Evolutionary conservation across 2,888 invertebrate species (phyloP).

Genomic region (Eustalomyia histrio): DNA sequence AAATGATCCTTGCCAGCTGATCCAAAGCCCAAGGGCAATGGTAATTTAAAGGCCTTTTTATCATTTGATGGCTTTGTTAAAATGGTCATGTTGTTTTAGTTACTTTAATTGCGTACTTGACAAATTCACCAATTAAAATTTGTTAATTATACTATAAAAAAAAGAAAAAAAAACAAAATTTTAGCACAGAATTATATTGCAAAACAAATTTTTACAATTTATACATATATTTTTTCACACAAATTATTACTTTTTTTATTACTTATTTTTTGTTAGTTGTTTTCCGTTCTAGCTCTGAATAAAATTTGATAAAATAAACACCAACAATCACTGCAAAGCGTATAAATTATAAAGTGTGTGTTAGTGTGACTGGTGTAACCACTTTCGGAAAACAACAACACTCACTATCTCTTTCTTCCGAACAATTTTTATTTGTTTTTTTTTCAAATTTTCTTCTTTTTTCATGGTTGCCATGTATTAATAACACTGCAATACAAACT

Average conservation of each 20-base stretch:
- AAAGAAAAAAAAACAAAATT: neutral
- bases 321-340: too few relatives aligned
- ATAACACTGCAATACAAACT: too few relatives aligned
- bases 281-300: constrained; percentile 34
- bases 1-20: constrained; percentile 56
- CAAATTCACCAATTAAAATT: neutral
- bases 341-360: too few relatives aligned
- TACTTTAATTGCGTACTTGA: neutral
- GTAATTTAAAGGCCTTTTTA: constrained; percentile 85
- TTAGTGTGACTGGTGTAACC: too few relatives aligned
- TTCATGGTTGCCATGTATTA: too few relatives aligned
- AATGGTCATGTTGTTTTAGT: constrained; percentile 85
- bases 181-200: neutral
- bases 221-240: constrained; percentile 1
- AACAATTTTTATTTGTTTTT: too few relatives aligned
- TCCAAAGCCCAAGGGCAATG: constrained; percentile 81
- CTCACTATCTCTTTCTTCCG: too few relatives aligned
- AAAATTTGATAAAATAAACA: too few relatives aligned
- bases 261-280: neutral
- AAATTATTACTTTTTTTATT: constrained; percentile 23
- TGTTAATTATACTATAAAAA: neutral
- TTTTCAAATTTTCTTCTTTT: too few relatives aligned
- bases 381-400: too few relatives aligned
- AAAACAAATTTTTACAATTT: neutral
- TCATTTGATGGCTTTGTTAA: constrained; percentile 87